Conservation (phyloP, 2,113 vertebrate genomes). For the Plecotus auritus region DNA sequence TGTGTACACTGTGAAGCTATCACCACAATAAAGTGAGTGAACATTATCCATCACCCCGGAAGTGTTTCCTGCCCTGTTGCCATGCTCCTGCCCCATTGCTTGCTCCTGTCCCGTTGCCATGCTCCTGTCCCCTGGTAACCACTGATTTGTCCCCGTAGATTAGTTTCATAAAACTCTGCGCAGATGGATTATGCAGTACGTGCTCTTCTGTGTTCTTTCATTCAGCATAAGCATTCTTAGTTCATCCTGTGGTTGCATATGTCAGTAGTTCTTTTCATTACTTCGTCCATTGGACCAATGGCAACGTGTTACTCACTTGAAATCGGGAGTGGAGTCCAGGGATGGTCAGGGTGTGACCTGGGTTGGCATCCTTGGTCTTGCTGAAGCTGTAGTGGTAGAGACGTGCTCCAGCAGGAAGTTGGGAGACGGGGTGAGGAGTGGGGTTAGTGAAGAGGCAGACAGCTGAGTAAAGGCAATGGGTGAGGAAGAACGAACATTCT, state of each 20-base stretch:
- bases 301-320: accelerated
- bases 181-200: not conserved
- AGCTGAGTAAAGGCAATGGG: not conserved
- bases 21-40: not conserved
- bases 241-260: accelerated
- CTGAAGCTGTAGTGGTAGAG: not conserved
- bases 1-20: not conserved
- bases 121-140: accelerated
- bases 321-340: not conserved
- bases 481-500: not conserved
- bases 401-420: not conserved
- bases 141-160: too few relatives aligned
- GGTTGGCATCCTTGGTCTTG: not conserved
- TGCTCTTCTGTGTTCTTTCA: not conserved
- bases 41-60: not conserved
- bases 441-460: too few relatives aligned
- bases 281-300: accelerated
- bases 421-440: accelerated
- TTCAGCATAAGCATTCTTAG: accelerated
- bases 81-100: not conserved
- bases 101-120: not conserved
- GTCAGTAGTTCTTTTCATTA: not conserved
- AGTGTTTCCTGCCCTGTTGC: not conserved
- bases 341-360: not conserved
- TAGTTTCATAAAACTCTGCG: not conserved